A percentile compares a stretch with the other conserved stretches of the same genome.
Evolutionary conservation across 2,888 invertebrate species (phyloP).

Genomic region (Apodemia mormo): DNA sequence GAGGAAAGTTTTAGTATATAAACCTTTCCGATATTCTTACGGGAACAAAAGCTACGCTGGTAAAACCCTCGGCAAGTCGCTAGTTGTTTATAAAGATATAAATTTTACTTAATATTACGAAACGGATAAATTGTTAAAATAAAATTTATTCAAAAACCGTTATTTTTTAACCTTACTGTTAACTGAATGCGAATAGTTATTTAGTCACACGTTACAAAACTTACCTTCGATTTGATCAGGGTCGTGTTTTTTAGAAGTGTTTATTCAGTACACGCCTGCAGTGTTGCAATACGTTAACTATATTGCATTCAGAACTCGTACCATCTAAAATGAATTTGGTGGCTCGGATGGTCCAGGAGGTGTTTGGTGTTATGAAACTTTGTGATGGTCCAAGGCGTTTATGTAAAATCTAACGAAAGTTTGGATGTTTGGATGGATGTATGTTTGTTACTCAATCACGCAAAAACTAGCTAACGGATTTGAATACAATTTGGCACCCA

Average conservation of each 20-base stretch:
- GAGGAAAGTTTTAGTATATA: too few species aligned
- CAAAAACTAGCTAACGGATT: too few species aligned
- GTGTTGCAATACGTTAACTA: not conserved
- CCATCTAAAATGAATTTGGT: not conserved
- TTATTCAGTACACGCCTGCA: conserved; percentile 23
- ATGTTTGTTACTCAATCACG: too few species aligned
- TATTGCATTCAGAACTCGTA: conserved; percentile 3
- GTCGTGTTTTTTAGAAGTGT: conserved; percentile 23
- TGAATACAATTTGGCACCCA: too few species aligned
- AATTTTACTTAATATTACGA: not conserved
- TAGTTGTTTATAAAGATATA: not conserved
- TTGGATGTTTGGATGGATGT: too few species aligned
- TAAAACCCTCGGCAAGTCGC: too few species aligned
- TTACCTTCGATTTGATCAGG: conserved; percentile 29
- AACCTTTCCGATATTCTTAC: too few species aligned
- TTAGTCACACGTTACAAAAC: conserved; percentile 27
- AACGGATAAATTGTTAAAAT: conserved; percentile 25
- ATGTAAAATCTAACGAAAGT: too few species aligned
- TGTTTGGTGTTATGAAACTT: too few species aligned
- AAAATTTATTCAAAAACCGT: conserved; percentile 31
- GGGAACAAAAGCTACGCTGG: too few species aligned
- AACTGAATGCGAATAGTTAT: conserved; percentile 27
- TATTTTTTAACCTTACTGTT: conserved; percentile 26
- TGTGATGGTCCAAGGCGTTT: too few species aligned
- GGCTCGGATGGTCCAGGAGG: not conserved